Evolutionary conservation across 2,888 invertebrate genomes (phyloP), one percentile per base, ranked within the genome.

Genomic region (Drosophila cyrtoloma): DNA sequence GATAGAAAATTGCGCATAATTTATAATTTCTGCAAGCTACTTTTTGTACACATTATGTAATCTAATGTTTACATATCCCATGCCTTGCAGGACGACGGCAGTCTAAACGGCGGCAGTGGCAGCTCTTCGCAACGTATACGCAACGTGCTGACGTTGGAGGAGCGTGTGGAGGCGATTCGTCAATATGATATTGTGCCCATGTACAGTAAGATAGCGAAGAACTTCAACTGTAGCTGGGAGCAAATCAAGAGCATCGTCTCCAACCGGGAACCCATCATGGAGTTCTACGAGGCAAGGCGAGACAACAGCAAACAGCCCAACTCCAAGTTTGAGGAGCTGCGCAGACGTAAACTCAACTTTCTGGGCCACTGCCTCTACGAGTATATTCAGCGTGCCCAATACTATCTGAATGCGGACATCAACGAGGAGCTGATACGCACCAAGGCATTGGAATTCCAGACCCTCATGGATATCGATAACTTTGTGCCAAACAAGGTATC

Each of bases 181-280:
- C 92, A 92, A 35, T 93, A 92, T 67, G 92, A 93, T 55, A 84
- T 90, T 26, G 78, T 88, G 28, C 93, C 93, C 5, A 92, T 92
- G 87, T 93, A 93, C 62, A 93, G 92, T 47, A 92, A 92, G 71
- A 90, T 93, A 10, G 93, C 93, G 0, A 91, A 91, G 61, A 91
- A 90, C 75, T 93, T 93, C 67, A 92, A 92, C 55, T 93, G 93
- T 62, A 92, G 93, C 66, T 92, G 92, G 91, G 93, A 93, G 61
- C 93, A 93, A 80, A 92, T 93, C 60, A 93, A 92, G 65, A 93
- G 90, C 70, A 92, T 93, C 12, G 79, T 93, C 0, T 50, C 75
- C 5, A 92, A 93, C 70, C 88, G 93, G 3, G 89, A 89, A 5
- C 86, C 91, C 19, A 92, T 93, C 19, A 77, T 93, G 79, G 84